Conservation (phyloP, 2,797 vertebrate species). For the Babyrousa celebensis region DNA sequence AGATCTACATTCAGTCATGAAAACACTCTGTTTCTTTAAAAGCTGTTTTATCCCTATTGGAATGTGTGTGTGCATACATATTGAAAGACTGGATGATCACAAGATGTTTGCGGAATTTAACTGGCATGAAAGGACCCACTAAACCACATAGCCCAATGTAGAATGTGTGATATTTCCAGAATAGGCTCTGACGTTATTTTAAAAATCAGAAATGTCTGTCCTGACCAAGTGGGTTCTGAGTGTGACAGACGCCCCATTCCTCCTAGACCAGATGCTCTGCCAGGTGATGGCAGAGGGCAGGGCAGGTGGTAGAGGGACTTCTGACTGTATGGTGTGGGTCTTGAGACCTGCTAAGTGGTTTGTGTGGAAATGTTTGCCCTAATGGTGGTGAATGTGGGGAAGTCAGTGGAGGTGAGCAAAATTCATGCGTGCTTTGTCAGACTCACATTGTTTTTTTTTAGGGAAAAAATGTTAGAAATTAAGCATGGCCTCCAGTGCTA, state of each 20-base stretch:
- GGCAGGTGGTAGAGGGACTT: background rate
- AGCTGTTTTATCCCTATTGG: background rate
- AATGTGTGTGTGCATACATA: background rate
- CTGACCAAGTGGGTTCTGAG: background rate
- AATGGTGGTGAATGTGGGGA: background rate
- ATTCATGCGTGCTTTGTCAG: background rate
- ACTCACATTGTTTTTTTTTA: background rate
- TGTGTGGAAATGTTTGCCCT: background rate
- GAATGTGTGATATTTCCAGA: background rate
- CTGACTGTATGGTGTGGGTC: background rate
- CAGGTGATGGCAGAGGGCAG: background rate
- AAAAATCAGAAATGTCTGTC: background rate
- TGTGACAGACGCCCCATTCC: background rate
- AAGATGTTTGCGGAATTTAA: conserved; percentile 63
- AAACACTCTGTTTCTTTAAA: conserved; percentile 49
- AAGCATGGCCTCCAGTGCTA: background rate
- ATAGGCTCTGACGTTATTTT: background rate
- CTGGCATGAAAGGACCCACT: background rate
- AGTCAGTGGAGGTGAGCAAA: background rate
- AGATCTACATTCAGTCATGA: background rate
- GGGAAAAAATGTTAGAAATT: background rate
- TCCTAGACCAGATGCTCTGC: background rate
- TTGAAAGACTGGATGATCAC: conserved; percentile 13
- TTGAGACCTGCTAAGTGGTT: background rate
- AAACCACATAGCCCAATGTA: background rate